Base-by-base conservation (phyloP, 2,888 invertebrate species). In the Phrixothrix hirtus region DNA sequence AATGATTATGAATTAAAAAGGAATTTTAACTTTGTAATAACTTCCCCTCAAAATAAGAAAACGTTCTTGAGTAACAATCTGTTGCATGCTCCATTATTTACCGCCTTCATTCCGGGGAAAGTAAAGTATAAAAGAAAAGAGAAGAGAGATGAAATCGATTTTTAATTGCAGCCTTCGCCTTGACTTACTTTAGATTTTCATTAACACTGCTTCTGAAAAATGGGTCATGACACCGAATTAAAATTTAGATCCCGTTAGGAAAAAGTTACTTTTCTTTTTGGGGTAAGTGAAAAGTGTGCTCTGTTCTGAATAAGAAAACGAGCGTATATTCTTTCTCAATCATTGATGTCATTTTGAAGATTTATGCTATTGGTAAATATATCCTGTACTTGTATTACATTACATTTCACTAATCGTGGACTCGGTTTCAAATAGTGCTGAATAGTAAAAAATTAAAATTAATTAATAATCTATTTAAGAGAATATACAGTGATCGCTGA, bases 131-230 rank as follows among this genome's bases (percentile, higher is more conserved):
- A 62, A 63, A 63, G 64, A 65, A 64, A 62, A 66, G 63, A 61
- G 59, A 63, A 59, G 57, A 65, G 62, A 59, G 55, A 57, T 60
- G 59, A 69, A 75, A 76, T 76, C 76, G 76, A 76, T 76, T 76
- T 76, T 76, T 76, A 76, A 76, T 76, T 76, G 76, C 76, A 76
- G 71, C 75, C 76, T 76, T 76, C 73, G 76, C 76, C 76, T 76
- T 76, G 76, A 75, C 76, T 75, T 71, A 75, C 72, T 76, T 73
- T 67, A 69, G 73, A 74, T 73, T 75, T 75, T 75, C 75, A 75
- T 75, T 75, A 75, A 74, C 73, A 43, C 56, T 31, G 39, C 42
- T 48, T 10, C 43, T 43, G 55, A 60, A 60, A 60, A 60, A 60
- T 60, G 53, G 60, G 60, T 60, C 58, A 55, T 56, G 60, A 55